Conservation (phyloP, 2,113 vertebrate genomes). For the Donacobius atricapilla region DNA sequence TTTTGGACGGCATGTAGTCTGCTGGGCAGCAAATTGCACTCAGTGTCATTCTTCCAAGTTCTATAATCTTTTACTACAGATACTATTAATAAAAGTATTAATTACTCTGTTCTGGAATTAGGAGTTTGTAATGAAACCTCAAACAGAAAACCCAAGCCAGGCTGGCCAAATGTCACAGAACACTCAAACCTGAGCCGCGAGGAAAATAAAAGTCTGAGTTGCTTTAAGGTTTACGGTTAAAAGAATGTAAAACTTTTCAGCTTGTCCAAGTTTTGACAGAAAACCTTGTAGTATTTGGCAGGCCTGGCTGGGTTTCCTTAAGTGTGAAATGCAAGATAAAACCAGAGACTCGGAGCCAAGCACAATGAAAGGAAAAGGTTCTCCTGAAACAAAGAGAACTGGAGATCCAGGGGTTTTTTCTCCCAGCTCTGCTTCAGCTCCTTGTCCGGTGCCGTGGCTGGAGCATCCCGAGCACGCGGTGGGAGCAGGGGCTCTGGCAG, state of each 20-base stretch:
- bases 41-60: neutral
- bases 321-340: constrained; percentile 46
- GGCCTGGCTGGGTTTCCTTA: constrained; percentile 19
- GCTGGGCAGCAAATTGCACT: neutral
- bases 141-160: neutral
- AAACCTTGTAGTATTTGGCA: constrained; percentile 44
- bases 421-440: neutral
- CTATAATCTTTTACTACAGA: constrained; percentile 28
- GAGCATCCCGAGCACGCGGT: fast-evolving
- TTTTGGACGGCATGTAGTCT: neutral
- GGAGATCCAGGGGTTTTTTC: neutral
- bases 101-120: constrained; percentile 43
- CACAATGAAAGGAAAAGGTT: neutral
- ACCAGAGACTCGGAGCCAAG: neutral
- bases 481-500: neutral
- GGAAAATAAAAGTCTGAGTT: constrained; percentile 27
- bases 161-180: constrained; percentile 31
- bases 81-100: constrained; percentile 47
- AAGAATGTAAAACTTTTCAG: constrained; percentile 43
- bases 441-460: fast-evolving
- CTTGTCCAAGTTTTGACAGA: constrained; percentile 58
- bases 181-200: neutral
- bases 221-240: constrained; percentile 20
- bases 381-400: neutral
- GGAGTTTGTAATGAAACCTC: constrained; percentile 18